These are phyloP conservation scores for Melolontha melolontha DNA, from an alignment of 2,888 invertebrate species.

Conservation along the genomic window DNA sequence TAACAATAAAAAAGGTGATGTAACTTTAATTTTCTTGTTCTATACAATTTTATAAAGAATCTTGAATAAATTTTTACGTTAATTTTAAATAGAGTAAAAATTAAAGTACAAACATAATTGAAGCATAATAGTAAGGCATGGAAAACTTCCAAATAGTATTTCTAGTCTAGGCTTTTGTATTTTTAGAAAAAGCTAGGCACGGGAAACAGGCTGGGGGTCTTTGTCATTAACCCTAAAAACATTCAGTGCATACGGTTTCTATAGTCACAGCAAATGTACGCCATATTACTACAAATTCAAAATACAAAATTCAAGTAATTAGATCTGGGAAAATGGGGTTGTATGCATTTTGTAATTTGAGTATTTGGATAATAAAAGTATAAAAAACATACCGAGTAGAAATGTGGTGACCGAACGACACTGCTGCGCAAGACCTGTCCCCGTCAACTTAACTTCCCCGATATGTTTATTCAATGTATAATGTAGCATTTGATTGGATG, in stretches of 20 bases:
- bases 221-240: constrained; percentile 45
- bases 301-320: constrained; percentile 40
- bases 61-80: constrained; percentile 1
- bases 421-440: no score
- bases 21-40: background rate
- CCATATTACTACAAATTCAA: constrained; percentile 42
- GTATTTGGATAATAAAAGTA: background rate
- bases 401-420: no score
- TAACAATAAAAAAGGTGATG: no score
- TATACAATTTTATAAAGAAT: constrained; percentile 6
- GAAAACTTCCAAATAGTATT: constrained; percentile 25
- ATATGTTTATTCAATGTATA: no score
- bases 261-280: constrained; percentile 41
- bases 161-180: constrained; percentile 38
- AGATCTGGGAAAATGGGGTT: constrained; percentile 22
- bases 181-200: constrained; percentile 59
- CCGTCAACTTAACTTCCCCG: no score
- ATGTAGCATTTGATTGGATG: no score
- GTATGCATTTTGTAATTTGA: no score
- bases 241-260: constrained; percentile 48
- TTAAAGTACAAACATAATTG: constrained; percentile 33
- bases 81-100: constrained; percentile 13
- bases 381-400: background rate
- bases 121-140: constrained; percentile 32
- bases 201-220: constrained; percentile 50